Evolutionary conservation across 2,797 vertebrate genomes (phyloP).

Genomic region (Sebastes minor): DNA sequence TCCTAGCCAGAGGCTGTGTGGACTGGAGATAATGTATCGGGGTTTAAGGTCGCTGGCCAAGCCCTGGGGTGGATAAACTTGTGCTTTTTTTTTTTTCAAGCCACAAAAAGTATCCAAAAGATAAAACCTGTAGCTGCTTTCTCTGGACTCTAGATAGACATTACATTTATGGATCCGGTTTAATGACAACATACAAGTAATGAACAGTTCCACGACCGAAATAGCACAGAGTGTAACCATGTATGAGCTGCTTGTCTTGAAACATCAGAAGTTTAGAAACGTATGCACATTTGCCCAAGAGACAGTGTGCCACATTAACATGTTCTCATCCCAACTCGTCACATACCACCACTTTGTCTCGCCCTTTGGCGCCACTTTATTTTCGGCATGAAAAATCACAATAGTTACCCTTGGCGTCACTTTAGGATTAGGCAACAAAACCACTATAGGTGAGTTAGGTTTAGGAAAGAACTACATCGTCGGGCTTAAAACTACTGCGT

Average conservation of each 20-base stretch:
- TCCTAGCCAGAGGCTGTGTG: constrained; percentile 40
- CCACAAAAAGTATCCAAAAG: not conserved
- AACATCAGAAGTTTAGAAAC: not conserved
- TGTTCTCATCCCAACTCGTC: too few species aligned
- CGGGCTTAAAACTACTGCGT: too few species aligned
- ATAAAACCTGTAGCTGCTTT: constrained; percentile 1
- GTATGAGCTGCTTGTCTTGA: not conserved
- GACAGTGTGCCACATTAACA: too few species aligned
- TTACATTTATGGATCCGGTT: not conserved
- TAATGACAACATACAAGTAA: not conserved
- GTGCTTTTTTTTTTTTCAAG: not conserved
- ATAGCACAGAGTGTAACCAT: not conserved
- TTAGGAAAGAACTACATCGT: too few species aligned
- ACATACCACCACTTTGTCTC: too few species aligned
- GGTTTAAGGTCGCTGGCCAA: constrained; percentile 37
- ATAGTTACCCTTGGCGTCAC: too few species aligned
- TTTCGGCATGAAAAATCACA: too few species aligned
- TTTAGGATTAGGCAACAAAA: too few species aligned
- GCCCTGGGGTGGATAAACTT: constrained; percentile 3
- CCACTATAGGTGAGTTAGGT: too few species aligned
- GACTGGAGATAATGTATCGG: constrained; percentile 37
- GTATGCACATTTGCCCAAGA: not conserved
- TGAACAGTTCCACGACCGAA: not conserved
- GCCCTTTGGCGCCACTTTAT: too few species aligned
- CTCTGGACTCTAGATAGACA: not conserved